Evolutionary conservation across 30 jellyfish, hydroid and myxozoan species (phyloP).

Genomic region (Cassiopea andromeda): DNA sequence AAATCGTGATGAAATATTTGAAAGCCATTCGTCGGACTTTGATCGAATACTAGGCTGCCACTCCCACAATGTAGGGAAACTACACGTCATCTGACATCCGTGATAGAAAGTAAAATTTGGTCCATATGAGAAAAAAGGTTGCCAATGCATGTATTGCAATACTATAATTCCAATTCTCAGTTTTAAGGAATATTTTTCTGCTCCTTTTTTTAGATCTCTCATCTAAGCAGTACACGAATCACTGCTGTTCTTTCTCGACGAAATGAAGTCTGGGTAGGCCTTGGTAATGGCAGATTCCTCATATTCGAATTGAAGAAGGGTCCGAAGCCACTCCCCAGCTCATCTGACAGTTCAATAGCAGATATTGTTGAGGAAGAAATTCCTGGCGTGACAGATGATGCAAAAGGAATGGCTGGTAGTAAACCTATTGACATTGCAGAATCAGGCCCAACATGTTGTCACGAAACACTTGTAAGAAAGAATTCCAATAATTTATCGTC

Average conservation of each 20-base stretch:
- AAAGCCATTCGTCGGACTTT: no score
- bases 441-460: slow-evolving; percentile 74
- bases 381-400: slow-evolving; percentile 24
- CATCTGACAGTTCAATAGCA: slow-evolving; percentile 19
- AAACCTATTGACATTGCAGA: slow-evolving; percentile 43
- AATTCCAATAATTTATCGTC: slow-evolving; percentile 30
- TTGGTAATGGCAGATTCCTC: slow-evolving; percentile 95
- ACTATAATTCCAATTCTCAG: neutral
- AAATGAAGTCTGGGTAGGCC: slow-evolving; percentile 91
- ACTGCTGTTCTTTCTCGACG: slow-evolving; percentile 76
- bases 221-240: slow-evolving; percentile 71
- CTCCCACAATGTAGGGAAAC: no score
- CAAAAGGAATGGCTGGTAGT: slow-evolving; percentile 26
- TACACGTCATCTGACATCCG: no score
- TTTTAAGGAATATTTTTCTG: neutral
- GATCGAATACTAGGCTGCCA: no score
- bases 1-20: no score
- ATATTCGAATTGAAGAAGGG: slow-evolving; percentile 71
- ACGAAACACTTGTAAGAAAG: slow-evolving; percentile 63
- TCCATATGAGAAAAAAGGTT: neutral
- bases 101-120: no score
- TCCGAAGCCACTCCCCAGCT: slow-evolving; percentile 53
- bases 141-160: neutral
- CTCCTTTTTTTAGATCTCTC: slow-evolving; percentile 55
- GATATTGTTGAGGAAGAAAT: neutral